Percentiles rank a stretch among this genome's conserved stretches.
Evolutionary conservation across 2,113 vertebrate species (phyloP).

Genomic region (Elanoides forficatus): DNA sequence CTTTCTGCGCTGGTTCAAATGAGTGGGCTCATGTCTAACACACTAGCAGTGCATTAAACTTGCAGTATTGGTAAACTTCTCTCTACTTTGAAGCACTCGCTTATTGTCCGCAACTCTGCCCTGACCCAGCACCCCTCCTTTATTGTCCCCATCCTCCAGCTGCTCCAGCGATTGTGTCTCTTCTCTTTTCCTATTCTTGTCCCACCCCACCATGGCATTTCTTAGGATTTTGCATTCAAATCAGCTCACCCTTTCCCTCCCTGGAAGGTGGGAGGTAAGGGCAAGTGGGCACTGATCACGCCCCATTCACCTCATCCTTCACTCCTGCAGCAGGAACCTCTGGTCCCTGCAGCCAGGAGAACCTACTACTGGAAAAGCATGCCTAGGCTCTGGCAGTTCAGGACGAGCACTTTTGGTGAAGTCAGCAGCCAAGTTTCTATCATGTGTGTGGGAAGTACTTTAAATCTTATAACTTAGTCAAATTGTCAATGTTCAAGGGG

Average conservation of each 20-base stretch:
- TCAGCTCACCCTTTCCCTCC: not conserved
- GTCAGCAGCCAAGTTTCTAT: slow-evolving; percentile 50
- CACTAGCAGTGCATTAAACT: not conserved
- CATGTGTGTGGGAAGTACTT: slow-evolving; percentile 22
- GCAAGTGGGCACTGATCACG: not conserved
- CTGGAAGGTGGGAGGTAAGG: not conserved
- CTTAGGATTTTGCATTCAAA: not conserved
- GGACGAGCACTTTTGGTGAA: not conserved
- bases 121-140: not conserved
- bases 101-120: not conserved
- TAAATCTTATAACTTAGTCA: not conserved
- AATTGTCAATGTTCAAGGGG: not conserved
- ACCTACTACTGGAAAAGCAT: not conserved
- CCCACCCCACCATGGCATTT: not conserved
- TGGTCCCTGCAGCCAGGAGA: not conserved
- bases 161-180: not conserved
- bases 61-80: not conserved
- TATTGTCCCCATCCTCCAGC: not conserved
- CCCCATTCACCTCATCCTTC: not conserved
- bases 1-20: not conserved
- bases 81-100: not conserved
- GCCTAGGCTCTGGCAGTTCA: not conserved
- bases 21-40: not conserved
- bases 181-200: not conserved
- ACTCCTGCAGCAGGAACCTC: not conserved